phyloP scores from a whole-genome alignment of 1,140 invertebrate genomes.

The Charaxes varanes region DNA sequence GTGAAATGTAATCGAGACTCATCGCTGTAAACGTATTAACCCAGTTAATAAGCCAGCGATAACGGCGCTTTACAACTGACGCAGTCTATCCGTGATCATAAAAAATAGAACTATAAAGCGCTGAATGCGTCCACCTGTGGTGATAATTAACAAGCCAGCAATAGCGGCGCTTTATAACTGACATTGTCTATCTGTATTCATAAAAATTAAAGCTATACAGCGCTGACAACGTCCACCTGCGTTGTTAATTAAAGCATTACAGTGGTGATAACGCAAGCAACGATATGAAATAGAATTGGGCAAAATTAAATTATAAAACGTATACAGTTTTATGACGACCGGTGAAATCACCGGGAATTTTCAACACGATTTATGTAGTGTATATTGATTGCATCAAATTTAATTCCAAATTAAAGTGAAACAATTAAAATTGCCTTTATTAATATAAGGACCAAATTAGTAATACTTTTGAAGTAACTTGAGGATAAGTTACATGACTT shows the following conservation, averaged over 20 bases:
- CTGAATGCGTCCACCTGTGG: neutral
- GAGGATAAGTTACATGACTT: too few relatives aligned
- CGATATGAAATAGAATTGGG: conserved; percentile 8
- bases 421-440: too few relatives aligned
- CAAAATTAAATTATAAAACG: conserved; percentile 8
- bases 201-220: neutral
- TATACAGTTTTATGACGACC: conserved; percentile 3
- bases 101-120: neutral
- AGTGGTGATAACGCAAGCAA: conserved; percentile 3
- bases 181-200: conserved; percentile 2
- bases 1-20: too few relatives aligned
- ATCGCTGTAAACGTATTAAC: too few relatives aligned
- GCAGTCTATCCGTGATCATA: neutral
- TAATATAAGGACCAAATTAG: too few relatives aligned
- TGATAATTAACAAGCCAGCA: conserved; percentile 1
- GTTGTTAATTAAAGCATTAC: conserved; percentile 9
- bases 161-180: neutral
- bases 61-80: too few relatives aligned
- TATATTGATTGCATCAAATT: too few relatives aligned
- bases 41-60: too few relatives aligned
- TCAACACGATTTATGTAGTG: too few relatives aligned
- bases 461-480: too few relatives aligned
- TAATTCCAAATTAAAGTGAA: too few relatives aligned
- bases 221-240: neutral
- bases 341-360: too few relatives aligned